Evolutionary conservation across 1,140 invertebrate genomes (phyloP).

Genomic region (Heliconius congener): DNA sequence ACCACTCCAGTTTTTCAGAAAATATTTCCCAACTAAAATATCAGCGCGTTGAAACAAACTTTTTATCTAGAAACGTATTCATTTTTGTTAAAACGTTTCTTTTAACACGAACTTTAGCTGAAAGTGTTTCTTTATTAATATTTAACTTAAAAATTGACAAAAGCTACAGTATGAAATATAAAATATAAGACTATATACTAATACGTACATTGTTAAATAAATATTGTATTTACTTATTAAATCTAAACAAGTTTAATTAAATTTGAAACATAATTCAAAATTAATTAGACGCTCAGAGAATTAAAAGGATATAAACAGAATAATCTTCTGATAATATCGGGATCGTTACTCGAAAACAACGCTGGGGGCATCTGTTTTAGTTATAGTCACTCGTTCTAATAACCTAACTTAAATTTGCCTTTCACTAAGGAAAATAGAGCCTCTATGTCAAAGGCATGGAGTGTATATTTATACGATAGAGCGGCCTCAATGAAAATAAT

Average conservation of each 20-base stretch:
- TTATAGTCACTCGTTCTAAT: constrained; percentile 21
- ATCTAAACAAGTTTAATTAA: not conserved
- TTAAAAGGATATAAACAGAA: constrained; percentile 62
- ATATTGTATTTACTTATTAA: not conserved
- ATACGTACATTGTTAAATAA: too few species aligned
- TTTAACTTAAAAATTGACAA: not conserved
- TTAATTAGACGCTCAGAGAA: constrained; percentile 34
- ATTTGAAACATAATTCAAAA: not conserved
- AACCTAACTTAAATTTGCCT: constrained; percentile 22
- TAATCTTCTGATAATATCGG: constrained; percentile 53
- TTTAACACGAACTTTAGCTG: not conserved
- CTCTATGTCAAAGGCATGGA: constrained; percentile 37
- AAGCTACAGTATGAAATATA: not conserved
- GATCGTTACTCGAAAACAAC: constrained; percentile 45
- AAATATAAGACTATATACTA: not conserved
- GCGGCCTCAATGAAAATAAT: not conserved
- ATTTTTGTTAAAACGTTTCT: constrained; percentile 4
- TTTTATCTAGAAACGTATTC: not conserved
- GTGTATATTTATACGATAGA: constrained; percentile 34
- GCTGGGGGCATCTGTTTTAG: constrained; percentile 71
- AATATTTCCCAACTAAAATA: constrained; percentile 44
- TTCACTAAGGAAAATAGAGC: constrained; percentile 10
- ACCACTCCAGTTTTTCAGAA: constrained; percentile 43
- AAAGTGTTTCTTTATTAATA: constrained; percentile 1
- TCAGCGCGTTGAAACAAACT: constrained; percentile 15